Base-by-base conservation (phyloP, 2,113 vertebrate genomes). In the Sinocyclocheilus maitianheensis region DNA sequence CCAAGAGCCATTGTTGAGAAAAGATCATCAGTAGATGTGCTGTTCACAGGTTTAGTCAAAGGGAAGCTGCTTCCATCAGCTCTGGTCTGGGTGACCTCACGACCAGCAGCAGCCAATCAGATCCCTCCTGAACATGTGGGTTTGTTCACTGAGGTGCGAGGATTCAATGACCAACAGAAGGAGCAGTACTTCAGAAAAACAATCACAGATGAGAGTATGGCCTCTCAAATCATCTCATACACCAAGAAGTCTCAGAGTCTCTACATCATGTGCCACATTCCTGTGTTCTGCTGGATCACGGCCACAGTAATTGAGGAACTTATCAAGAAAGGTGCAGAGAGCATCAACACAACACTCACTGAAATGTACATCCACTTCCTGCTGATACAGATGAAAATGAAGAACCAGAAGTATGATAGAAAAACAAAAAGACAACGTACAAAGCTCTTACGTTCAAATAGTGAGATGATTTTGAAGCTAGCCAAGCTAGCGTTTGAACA, bases 371-470 rank as follows among this genome's bases (percentile, higher is more conserved):
- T 65, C 5, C 62, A 65, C n/a, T 65, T 65, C 26, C 26, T 30
- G 26, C 26, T 30, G 26, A 30, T 30, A 30, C 26, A 30, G 26
- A 30, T 30, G 26, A 5, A 65, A 0, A 65, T 65, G 4, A 65
- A 65, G 62, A 65, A 0, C 62, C 62, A 65, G 11, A 65, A 65
- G 4, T 65, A 65, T 2, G 62, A 65, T 5, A 0, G 0, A 65
- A 0, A 63, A 5, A 0, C 0, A 65, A 4, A 65, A 2, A 65
- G 62, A 65, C 4, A 26, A 5, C 1, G n/a, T 5, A 5, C 0
- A 65, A 26, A 13, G 4, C n/a, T 26, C n/a, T 65, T 65, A 26
- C 1, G 5, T 0, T 63, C n/a, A 26, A 65, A 65, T 2, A 65
- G 4, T 2, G n/a, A 65, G 0, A 65, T 65, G 1, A 65, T 65